Evolutionary conservation across 1,140 invertebrate species (phyloP), one percentile per base, ranked within the genome.

Genomic region (Bombus consobrinus): DNA sequence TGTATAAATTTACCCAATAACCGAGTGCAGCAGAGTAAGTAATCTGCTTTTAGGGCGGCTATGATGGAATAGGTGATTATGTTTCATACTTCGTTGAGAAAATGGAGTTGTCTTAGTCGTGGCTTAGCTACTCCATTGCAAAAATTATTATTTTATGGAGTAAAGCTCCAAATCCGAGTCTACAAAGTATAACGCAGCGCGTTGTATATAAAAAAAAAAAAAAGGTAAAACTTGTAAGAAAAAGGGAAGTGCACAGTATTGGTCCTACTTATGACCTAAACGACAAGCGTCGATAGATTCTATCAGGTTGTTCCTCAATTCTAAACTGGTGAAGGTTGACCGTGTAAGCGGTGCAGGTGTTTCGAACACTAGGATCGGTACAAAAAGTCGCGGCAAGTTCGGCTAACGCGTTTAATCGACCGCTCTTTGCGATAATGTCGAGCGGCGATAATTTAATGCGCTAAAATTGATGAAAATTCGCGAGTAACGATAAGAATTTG

Each of bases 351-450:
- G n/a, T n/a, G 39, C 13, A 9, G 39, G 13, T 47, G 32, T 53
- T 47, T 75, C n/a, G 22, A 75, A 28, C 32, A 37, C 22, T n/a
- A 2, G 12, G 39, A 28, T 74, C 41, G 18, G 13, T 4, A 0
- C 25, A 76, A 76, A 37, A 57, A 37, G 34, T 76, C 5, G 5
- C 22, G 8, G 22, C 1, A 39, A 76, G 32, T 76, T 76, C 1
- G 32, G 32, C 1, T 57, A 76, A 39, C 12, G 74, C 47, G 47
- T 59, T 76, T 76, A 76, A 76, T 76, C 47, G 32, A 37, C 47
- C 47, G 47, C 74, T 39, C 59, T 76, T 76, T 28, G 13, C 74
- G 47, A 76, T 76, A 59, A 59, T 59, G 74, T 57, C 73, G 43
- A 25, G 32, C 3, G 5, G 3, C 32, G 43, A 47, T 75, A 47